These are phyloP conservation scores for Drosophila simulans DNA, from an alignment of 1,140 invertebrate species.

Conservation along the genomic window DNA sequence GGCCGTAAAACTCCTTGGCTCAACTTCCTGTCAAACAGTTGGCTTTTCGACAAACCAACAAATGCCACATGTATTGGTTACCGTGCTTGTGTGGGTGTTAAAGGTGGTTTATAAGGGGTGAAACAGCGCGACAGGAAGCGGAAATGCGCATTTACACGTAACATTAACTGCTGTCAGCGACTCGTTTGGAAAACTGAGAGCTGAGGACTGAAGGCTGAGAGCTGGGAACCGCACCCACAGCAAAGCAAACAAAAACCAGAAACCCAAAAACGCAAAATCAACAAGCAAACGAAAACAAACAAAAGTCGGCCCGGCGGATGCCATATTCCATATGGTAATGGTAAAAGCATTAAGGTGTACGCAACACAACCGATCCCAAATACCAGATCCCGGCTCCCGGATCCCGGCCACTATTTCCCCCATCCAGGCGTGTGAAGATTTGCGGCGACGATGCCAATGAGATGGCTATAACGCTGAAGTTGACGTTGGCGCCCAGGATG, in stretches of 20 bases:
- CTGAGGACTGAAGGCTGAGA: neutral
- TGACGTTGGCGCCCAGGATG: constrained; percentile 37
- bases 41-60: constrained; percentile 69
- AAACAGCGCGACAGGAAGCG: constrained; percentile 59
- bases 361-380: constrained; percentile 28
- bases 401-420: neutral
- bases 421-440: constrained; percentile 52
- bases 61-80: constrained; percentile 36
- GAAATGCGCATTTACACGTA: constrained; percentile 82
- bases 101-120: constrained; percentile 16
- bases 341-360: constrained; percentile 78
- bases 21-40: constrained; percentile 77
- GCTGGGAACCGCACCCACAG: constrained; percentile 27
- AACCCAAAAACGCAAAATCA: constrained; percentile 76
- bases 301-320: constrained; percentile 14
- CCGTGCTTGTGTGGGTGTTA: neutral
- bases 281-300: constrained; percentile 64
- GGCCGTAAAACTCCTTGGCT: constrained; percentile 55
- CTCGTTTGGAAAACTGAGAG: constrained; percentile 14
- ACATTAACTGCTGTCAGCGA: constrained; percentile 74
- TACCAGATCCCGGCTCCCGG: no score
- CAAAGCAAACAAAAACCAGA: constrained; percentile 68
- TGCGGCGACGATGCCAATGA: constrained; percentile 69
- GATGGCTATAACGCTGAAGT: constrained; percentile 37
- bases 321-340: constrained; percentile 69